Evolutionary conservation across 2,888 invertebrate species (phyloP).

Genomic region (Mycogona germanica): DNA sequence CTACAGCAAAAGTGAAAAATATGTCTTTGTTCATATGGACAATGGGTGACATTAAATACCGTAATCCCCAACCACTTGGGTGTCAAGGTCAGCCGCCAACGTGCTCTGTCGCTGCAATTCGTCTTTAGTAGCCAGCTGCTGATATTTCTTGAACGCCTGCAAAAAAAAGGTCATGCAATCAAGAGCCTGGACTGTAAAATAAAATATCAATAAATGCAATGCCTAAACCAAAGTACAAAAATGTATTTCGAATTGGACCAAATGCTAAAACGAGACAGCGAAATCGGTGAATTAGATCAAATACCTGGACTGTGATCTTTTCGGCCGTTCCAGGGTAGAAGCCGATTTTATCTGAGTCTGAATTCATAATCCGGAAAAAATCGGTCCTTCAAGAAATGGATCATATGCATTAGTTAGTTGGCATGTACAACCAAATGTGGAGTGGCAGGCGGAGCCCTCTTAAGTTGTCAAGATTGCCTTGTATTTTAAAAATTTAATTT

Average conservation of each 20-base stretch:
- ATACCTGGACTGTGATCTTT: constrained; percentile 10
- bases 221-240: too few relatives aligned
- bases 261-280: neutral
- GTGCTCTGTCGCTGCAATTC: neutral
- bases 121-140: constrained; percentile 8
- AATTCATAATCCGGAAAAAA: constrained; percentile 17
- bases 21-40: too few relatives aligned
- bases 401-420: too few relatives aligned
- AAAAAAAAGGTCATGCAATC: too few relatives aligned
- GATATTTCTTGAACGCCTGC: constrained; percentile 17
- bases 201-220: too few relatives aligned
- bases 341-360: constrained; percentile 16
- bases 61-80: neutral
- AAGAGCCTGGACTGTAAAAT: too few relatives aligned
- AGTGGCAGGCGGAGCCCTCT: too few relatives aligned
- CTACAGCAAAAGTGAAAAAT: too few relatives aligned
- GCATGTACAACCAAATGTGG: too few relatives aligned
- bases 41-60: neutral
- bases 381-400: constrained; percentile 21
- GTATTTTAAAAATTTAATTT: too few relatives aligned
- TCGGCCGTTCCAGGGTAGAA: constrained; percentile 19
- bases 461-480: too few relatives aligned
- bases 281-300: neutral
- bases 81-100: neutral
- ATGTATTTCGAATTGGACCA: too few relatives aligned